Percentiles rank a stretch among this genome's conserved stretches.
phyloP scores from a whole-genome alignment of 2,888 invertebrate genomes.

The Dicycla oo region DNA sequence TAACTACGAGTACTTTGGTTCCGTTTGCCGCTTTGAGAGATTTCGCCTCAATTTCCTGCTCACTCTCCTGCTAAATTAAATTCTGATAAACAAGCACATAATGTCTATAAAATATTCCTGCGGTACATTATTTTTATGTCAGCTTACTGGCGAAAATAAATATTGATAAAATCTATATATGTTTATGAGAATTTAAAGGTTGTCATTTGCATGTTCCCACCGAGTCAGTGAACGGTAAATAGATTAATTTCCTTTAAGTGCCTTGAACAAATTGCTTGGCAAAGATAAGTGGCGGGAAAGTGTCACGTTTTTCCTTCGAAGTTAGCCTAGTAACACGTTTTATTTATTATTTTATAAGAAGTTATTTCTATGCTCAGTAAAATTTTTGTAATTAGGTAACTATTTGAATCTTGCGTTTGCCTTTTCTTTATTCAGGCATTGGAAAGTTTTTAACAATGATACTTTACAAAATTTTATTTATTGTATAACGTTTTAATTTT shows the following conservation, averaged over 20 bases:
- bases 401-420: conserved; percentile 4
- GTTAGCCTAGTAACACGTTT: conserved; percentile 6
- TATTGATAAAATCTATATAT: conserved; percentile 41
- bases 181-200: conserved; percentile 24
- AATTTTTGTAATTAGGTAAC: conserved; percentile 41
- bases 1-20: background rate
- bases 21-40: background rate
- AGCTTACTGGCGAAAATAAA: conserved; percentile 1
- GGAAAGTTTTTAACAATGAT: conserved; percentile 8
- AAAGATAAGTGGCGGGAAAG: conserved; percentile 34
- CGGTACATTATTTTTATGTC: background rate
- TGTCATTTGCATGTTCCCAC: conserved; percentile 48
- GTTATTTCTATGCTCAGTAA: background rate
- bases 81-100: background rate
- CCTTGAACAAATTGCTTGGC: conserved; percentile 41
- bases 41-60: conserved; percentile 5
- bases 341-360: conserved; percentile 4
- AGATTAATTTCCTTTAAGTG: conserved; percentile 47
- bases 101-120: background rate
- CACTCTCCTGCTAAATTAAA: conserved; percentile 1
- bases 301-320: conserved; percentile 27
- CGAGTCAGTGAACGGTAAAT: conserved; percentile 32
- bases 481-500: too few relatives aligned
- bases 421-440: conserved; percentile 26
- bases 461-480: too few relatives aligned